Conservation (phyloP, 2,797 vertebrate species). For the Cyclura pinguis region DNA sequence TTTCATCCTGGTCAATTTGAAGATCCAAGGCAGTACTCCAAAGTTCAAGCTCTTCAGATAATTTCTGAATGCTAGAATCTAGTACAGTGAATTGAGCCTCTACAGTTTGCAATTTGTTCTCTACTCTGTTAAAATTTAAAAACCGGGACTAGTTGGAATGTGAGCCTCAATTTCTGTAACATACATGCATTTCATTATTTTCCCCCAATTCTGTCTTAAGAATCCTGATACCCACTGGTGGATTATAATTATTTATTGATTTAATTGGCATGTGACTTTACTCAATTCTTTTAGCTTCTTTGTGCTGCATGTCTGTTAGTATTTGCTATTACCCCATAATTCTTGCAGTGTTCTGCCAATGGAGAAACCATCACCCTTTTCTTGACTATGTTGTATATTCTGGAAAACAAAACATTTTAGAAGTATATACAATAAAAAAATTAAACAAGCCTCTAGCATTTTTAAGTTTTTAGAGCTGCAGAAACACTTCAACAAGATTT, state of each 20-base stretch:
- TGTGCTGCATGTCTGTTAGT: neutral
- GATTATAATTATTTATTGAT: neutral
- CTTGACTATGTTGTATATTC: neutral
- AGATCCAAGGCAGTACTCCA: conserved; percentile 65
- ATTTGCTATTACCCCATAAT: neutral
- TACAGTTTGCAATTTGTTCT: conserved; percentile 74
- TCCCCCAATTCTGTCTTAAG: neutral
- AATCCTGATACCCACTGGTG: neutral
- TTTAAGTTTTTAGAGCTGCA: neutral
- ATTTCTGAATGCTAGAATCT: conserved; percentile 67
- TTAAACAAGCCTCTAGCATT: neutral
- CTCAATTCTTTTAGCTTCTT: neutral
- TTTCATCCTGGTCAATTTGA: conserved; percentile 64
- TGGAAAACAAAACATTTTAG: neutral
- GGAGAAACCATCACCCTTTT: neutral
- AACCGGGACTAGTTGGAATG: conserved; percentile 22
- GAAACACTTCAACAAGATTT: neutral
- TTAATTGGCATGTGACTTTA: neutral
- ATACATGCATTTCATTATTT: neutral
- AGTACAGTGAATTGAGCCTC: conserved; percentile 76
- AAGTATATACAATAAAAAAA: neutral
- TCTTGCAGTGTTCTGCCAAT: neutral
- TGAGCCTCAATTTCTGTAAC: neutral
- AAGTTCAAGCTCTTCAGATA: conserved; percentile 71
- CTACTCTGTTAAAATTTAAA: conserved; percentile 70